phyloP scores from a whole-genome alignment of 2,797 vertebrate species.

The Amphiprion clarkii region DNA sequence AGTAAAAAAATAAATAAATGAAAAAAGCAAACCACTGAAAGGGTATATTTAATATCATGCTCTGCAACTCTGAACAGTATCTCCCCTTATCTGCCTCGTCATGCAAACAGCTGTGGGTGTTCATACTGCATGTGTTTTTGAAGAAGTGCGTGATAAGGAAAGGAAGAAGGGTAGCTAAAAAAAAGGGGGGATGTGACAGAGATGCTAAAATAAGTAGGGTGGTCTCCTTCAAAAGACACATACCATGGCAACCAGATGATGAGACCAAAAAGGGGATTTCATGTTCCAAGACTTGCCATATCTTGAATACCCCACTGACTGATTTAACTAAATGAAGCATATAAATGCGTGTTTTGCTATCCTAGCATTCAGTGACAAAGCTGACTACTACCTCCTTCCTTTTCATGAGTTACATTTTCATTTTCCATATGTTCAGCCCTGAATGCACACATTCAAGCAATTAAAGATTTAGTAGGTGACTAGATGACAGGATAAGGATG shows the following conservation, averaged over 20 bases:
- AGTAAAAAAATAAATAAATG: background rate
- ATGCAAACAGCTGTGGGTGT: constrained; percentile 58
- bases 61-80: constrained; percentile 65
- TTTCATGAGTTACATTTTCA: background rate
- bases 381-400: background rate
- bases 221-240: constrained; percentile 26
- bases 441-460: background rate
- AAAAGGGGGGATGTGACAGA: constrained; percentile 35
- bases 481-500: background rate
- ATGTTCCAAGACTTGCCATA: constrained; percentile 12
- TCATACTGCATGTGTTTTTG: constrained; percentile 49
- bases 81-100: constrained; percentile 67
- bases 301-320: background rate
- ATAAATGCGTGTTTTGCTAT: background rate
- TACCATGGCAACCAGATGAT: constrained; percentile 5
- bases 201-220: constrained; percentile 32
- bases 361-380: background rate
- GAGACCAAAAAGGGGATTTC: background rate
- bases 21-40: constrained; percentile 56
- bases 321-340: constrained; percentile 4
- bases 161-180: constrained; percentile 14
- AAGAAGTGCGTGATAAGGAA: constrained; percentile 58
- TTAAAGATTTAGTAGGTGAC: background rate
- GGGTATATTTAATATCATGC: constrained; percentile 76
- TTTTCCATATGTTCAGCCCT: background rate